Base-by-base conservation (phyloP, 1,140 invertebrate genomes). In the Triops longicaudatus region DNA sequence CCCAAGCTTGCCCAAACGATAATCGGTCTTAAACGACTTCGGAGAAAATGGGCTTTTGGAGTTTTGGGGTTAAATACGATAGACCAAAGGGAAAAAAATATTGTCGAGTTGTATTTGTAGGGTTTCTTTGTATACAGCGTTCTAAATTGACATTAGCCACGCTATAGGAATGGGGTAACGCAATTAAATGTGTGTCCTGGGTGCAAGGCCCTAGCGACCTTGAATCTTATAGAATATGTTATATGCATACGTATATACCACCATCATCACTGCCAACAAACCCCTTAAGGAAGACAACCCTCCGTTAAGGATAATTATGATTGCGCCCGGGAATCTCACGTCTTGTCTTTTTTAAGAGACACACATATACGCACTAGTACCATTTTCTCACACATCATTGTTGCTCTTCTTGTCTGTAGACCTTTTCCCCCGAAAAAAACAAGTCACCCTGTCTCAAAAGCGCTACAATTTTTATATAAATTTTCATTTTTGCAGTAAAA, bases 171-270 rank as follows among this genome's bases (percentile, higher is more conserved):
- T 63, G 50, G 50, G 50, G 50, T 63, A 63, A 63, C 50, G 50
- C 50, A 63, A 63, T 63, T 63, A 63, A 63, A 63, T 17, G 50
- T 63, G 50, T 63, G 50, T 37, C 31, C 31, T 37, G 31, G 22
- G 50, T 63, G 50, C 50, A 63, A 63, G 17, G 50, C 50, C 50
- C 50, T 63, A 63, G 50, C 50, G 50, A 63, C 50, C 50, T 63
- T 63, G 50, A 22, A 63, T 63, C 17, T 63, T 63, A 63, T 22
- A 63, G 22, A 22, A 22, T 63, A 63, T 6, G 50, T 63, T 17
- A 17, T 63, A 63, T 63, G 50, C 17, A 17, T 63, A 63, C 22
- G 14, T 63, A 17, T 63, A 63, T 63, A 63, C 50, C 50, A 63
- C 50, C 50, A 17, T n/a, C 5, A 9, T 6, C 14, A 63, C 7